phyloP scores from a whole-genome alignment of 2,113 vertebrate species.

The Nothobranchius furzeri region DNA sequence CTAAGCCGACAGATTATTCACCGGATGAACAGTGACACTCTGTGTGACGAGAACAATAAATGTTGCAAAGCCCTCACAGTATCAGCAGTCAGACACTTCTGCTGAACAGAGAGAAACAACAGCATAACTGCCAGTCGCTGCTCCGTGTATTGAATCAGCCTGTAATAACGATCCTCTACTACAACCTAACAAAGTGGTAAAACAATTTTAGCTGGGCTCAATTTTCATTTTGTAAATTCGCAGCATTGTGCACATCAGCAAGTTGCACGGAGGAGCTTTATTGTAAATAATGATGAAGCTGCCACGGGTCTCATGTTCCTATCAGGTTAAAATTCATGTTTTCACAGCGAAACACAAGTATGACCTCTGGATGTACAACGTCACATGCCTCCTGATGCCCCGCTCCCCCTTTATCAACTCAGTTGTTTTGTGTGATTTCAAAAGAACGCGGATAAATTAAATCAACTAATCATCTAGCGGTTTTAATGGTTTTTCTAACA shows the following conservation, averaged over 20 bases:
- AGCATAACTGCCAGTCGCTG: constrained; percentile 29
- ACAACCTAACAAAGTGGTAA: constrained; percentile 21
- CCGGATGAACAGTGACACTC: constrained; percentile 20
- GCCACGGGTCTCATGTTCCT: neutral
- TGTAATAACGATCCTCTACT: constrained; percentile 29
- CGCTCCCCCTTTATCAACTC: constrained; percentile 20
- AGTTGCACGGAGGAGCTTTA: neutral
- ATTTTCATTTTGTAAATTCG: constrained; percentile 5
- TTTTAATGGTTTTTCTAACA: neutral
- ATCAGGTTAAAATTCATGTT: constrained; percentile 14
- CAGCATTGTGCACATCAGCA: constrained; percentile 8
- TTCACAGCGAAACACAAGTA: neutral
- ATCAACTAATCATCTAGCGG: constrained; percentile 9
- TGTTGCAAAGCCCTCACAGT: constrained; percentile 20
- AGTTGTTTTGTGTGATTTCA: constrained; percentile 20
- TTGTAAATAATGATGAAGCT: neutral
- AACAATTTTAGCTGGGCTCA: constrained; percentile 5
- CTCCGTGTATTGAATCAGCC: constrained; percentile 8
- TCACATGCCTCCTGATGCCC: constrained; percentile 15
- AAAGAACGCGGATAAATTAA: constrained; percentile 18
- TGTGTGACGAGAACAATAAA: constrained; percentile 24
- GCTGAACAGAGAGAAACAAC: constrained; percentile 15
- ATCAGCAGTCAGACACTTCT: constrained; percentile 13
- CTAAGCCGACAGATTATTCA: constrained; percentile 9
- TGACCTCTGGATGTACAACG: constrained; percentile 1